phyloP scores from a whole-genome alignment of 2,888 invertebrate species.

The Metalampra italica region DNA sequence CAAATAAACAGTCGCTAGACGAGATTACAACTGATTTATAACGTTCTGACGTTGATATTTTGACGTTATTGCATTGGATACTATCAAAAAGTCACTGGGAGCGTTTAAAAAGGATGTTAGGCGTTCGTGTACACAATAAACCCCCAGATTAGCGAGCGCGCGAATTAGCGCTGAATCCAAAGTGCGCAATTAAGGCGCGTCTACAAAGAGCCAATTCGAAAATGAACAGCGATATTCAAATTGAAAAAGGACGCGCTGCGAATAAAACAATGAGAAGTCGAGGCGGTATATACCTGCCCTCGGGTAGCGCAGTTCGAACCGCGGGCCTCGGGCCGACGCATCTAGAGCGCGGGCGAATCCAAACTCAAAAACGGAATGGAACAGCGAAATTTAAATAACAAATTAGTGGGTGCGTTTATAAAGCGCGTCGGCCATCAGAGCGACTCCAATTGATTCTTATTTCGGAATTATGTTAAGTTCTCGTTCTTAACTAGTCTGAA shows the following conservation, averaged over 20 bases:
- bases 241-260: conserved; percentile 71
- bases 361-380: conserved; percentile 45
- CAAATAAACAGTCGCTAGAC: conserved; percentile 42
- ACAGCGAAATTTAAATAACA: conserved; percentile 68
- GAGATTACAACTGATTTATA: conserved; percentile 48
- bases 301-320: conserved; percentile 19
- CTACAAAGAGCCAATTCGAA: conserved; percentile 71
- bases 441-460: conserved; percentile 59
- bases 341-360: conserved; percentile 35
- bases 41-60: conserved; percentile 30
- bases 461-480: conserved; percentile 37
- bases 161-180: conserved; percentile 74
- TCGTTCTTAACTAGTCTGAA: conserved; percentile 4
- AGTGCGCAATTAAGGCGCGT: conserved; percentile 71
- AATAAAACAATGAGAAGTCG: conserved; percentile 62
- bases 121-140: conserved; percentile 61
- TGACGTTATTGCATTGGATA: conserved; percentile 27
- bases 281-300: conserved; percentile 42
- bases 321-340: conserved; percentile 27
- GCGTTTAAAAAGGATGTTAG: conserved; percentile 61
- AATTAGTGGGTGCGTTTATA: conserved; percentile 63
- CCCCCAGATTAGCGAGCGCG: conserved; percentile 70
- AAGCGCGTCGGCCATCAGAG: conserved; percentile 55
- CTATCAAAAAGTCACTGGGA: conserved; percentile 57
- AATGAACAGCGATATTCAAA: conserved; percentile 76